Evolutionary conservation across 2,797 vertebrate species (phyloP).

Genomic region (Pseudocheirus occidentalis): DNA sequence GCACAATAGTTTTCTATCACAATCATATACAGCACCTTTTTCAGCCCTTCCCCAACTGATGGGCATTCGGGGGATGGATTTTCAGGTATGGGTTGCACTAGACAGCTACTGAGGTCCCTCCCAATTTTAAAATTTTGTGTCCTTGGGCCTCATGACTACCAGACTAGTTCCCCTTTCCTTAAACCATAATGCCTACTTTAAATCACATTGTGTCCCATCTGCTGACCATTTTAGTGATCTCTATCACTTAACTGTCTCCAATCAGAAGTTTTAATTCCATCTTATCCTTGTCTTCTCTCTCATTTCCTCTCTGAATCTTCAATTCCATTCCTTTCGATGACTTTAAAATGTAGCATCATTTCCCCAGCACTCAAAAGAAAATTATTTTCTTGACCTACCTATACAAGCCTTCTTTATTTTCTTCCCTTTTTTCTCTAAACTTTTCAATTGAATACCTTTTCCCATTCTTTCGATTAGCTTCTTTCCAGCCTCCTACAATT

Average conservation of each 20-base stretch:
- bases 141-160: neutral
- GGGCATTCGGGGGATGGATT: neutral
- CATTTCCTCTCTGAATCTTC: slow-evolving; percentile 21
- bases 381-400: slow-evolving; percentile 48
- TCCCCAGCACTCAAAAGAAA: slow-evolving; percentile 40
- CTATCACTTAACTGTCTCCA: neutral
- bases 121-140: neutral
- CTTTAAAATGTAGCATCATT: slow-evolving; percentile 42
- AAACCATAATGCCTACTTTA: neutral
- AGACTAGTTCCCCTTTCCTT: neutral
- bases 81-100: neutral
- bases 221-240: neutral
- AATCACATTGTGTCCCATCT: neutral
- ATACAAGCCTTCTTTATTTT: slow-evolving; percentile 8
- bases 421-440: slow-evolving; percentile 33
- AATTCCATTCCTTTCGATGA: neutral
- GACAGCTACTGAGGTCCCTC: neutral
- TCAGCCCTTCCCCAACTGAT: neutral
- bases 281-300: slow-evolving; percentile 39
- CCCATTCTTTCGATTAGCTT: slow-evolving; percentile 47
- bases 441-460: slow-evolving; percentile 42
- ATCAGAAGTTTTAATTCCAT: slow-evolving; percentile 28
- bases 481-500: slow-evolving; percentile 1
- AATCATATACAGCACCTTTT: neutral
- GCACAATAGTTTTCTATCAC: neutral